Evolutionary conservation across 2,797 vertebrate genomes (phyloP).

Genomic region (Natrix natrix): DNA sequence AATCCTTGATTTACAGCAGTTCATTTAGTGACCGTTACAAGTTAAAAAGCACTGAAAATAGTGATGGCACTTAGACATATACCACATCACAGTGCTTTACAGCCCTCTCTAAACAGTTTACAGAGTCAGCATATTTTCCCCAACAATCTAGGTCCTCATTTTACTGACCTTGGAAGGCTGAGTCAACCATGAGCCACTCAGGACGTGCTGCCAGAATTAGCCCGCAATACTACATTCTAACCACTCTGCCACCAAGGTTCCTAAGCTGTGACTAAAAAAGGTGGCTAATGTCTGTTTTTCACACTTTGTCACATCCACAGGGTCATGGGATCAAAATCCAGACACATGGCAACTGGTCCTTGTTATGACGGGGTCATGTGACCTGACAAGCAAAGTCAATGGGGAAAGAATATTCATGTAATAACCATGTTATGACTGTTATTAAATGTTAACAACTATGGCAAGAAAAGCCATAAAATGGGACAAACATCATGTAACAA

Average conservation of each 20-base stretch:
- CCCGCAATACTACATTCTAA: no score
- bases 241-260: no score
- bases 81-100: no score
- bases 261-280: not conserved
- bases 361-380: not conserved
- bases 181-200: no score
- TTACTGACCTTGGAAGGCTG: no score
- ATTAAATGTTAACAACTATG: not conserved
- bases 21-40: not conserved
- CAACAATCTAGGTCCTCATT: no score
- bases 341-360: not conserved
- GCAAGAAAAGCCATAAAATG: not conserved
- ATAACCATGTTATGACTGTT: not conserved
- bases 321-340: not conserved
- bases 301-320: not conserved
- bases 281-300: not conserved
- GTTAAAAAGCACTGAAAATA: not conserved
- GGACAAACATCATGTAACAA: not conserved
- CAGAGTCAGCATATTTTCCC: no score
- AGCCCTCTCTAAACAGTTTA: no score
- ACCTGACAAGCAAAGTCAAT: not conserved
- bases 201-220: no score
- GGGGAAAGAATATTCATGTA: not conserved
- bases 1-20: not conserved
- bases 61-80: no score